Evolutionary conservation across 2,797 vertebrate species (phyloP).

Genomic region (Malacoraja senta): DNA sequence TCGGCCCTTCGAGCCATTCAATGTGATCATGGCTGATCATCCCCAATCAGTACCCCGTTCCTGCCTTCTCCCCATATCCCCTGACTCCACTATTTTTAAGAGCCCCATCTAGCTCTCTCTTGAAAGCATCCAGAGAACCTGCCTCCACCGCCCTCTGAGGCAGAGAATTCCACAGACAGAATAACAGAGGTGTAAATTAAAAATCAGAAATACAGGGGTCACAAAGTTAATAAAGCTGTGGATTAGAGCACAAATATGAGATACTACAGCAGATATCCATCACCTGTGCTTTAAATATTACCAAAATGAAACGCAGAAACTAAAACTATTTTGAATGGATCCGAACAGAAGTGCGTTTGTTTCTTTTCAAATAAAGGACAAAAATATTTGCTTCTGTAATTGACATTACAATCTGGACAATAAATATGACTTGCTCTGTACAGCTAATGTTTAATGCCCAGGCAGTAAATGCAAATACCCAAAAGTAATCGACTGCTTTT

Average conservation of each 20-base stretch:
- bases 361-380: not conserved
- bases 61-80: no score
- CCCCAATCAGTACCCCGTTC: no score
- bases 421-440: not conserved
- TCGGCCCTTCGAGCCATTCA: no score
- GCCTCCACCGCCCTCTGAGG: no score
- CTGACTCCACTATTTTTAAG: no score
- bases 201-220: not conserved
- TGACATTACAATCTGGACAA: not conserved
- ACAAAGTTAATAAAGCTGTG: not conserved
- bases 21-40: no score
- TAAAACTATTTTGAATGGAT: not conserved
- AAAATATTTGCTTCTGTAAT: not conserved
- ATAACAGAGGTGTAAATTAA: not conserved
- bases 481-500: not conserved
- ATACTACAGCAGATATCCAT: not conserved
- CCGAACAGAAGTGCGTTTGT: not conserved
- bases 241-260: not conserved
- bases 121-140: no score
- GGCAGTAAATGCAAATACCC: not conserved
- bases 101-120: no score
- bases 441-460: not conserved
- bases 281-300: not conserved
- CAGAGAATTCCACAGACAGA: not conserved
- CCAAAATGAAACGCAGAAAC: not conserved